Evolutionary conservation across 1,140 invertebrate genomes (phyloP).

Genomic region (Thalassaphorura encarpata): DNA sequence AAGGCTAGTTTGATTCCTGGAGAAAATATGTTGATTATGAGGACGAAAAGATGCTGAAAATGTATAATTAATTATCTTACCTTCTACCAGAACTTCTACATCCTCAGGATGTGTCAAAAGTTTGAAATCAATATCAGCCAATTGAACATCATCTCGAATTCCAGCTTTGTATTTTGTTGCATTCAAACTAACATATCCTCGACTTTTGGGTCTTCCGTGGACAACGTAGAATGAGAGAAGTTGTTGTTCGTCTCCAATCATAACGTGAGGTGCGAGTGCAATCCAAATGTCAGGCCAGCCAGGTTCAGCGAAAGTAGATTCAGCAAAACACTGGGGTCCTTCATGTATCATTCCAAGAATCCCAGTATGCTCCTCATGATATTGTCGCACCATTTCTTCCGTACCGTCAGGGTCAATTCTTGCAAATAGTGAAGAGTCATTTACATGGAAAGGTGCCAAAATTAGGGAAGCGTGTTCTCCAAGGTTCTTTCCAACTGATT

Average conservation of each 20-base stretch:
- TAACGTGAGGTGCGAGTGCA: not conserved
- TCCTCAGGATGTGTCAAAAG: not conserved
- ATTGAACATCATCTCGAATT: not conserved
- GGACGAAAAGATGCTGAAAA: too few relatives aligned
- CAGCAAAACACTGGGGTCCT: not conserved
- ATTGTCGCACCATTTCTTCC: not conserved
- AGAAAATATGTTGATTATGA: too few relatives aligned
- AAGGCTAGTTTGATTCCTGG: too few relatives aligned
- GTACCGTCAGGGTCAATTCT: conserved; percentile 8
- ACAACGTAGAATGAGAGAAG: not conserved
- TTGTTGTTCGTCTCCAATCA: not conserved
- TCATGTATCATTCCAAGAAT: not conserved
- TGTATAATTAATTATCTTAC: too few relatives aligned
- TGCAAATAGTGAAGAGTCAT: not conserved
- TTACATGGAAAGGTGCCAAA: not conserved
- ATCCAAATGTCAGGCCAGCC: not conserved
- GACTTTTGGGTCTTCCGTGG: not conserved
- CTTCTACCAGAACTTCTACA: not conserved
- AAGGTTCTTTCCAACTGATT: not conserved
- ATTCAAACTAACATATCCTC: not conserved
- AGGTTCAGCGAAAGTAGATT: not conserved
- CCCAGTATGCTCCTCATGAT: not conserved
- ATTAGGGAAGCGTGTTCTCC: not conserved
- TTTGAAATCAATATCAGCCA: not conserved
- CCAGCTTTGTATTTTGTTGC: not conserved